phyloP scores from a whole-genome alignment of 2,113 vertebrate genomes.

The Barnardius zonarius region DNA sequence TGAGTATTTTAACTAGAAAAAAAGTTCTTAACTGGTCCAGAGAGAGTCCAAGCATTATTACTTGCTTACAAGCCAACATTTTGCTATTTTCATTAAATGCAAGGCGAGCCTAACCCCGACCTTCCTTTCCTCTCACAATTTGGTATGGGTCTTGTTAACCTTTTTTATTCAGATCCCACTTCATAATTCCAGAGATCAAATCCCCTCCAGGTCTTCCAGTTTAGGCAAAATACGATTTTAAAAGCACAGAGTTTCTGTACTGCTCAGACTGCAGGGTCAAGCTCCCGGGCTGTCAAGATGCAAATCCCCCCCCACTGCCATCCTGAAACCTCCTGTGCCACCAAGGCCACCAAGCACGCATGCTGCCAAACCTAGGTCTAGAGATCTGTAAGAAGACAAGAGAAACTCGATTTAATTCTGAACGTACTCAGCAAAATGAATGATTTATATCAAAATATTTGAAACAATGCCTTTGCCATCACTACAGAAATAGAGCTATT shows the following conservation, averaged over 20 bases:
- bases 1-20: neutral
- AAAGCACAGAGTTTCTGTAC: neutral
- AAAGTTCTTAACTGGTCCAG: neutral
- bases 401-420: neutral
- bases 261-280: neutral
- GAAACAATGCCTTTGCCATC: neutral
- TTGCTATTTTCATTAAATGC: conserved; percentile 5
- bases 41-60: neutral
- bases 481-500: neutral
- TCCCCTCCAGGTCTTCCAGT: neutral
- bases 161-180: neutral
- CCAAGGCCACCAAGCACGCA: rapidly evolving
- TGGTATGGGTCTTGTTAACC: neutral
- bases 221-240: neutral
- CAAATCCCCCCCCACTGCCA: neutral
- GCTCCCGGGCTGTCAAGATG: neutral
- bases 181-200: neutral
- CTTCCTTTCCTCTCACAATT: neutral
- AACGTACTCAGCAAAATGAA: rapidly evolving
- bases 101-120: neutral
- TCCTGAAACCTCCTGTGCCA: neutral
- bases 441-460: neutral
- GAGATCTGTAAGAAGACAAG: neutral
- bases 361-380: neutral
- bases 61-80: conserved; percentile 13